Base-by-base conservation (phyloP, 1,140 invertebrate species). In the Pseudomyrmex cubaensis region DNA sequence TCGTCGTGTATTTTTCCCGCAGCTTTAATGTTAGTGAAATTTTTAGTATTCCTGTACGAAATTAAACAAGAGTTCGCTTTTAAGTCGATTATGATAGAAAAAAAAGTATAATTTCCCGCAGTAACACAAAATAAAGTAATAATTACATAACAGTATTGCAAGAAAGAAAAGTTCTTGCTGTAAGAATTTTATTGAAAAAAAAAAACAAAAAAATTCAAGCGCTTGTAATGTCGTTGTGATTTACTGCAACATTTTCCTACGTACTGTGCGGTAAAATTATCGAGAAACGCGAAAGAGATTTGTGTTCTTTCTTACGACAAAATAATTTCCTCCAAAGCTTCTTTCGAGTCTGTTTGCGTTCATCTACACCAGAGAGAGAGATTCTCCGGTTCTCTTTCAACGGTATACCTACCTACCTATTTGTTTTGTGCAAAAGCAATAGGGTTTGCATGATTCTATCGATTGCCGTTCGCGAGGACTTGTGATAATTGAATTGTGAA, bases 401-500 rank as follows among this genome's bases (percentile, higher is more conserved):
- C 20, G 67, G 35, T 69, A 74, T 50, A 70, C 25, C 59, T 66
- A 73, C 46, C 82, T 64, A 59, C 73, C 77, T 87, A 85, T 88
- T 88, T 88, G 77, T 88, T 88, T 88, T 85, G 83, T 84, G 54
- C 75, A 87, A 69, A 86, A 84, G 86, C 86, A 75, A 84, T 87
- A 84, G 59, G 83, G 87, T 88, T 89, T 89, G 87, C 87, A 88
- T 83, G 78, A 67, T 61, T 69, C 86, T 67, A 88, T 87, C 87
- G 86, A 88, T 83, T 73, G 70, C 15, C 69, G 69, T 54, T 83
- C 78, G 84, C 73, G 86, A 88, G 83, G 74, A 87, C 86, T 78
- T 64, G 72, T 75, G 86, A 88, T 89, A 89, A 88, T 88, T 89
- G 86, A 89, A 88, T 88, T 83, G 87, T 86, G 87, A 89, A 89